Percentiles rank a stretch among this genome's conserved stretches.
phyloP scores from a whole-genome alignment of 1,140 invertebrate species.

The Ceratitis capitata region DNA sequence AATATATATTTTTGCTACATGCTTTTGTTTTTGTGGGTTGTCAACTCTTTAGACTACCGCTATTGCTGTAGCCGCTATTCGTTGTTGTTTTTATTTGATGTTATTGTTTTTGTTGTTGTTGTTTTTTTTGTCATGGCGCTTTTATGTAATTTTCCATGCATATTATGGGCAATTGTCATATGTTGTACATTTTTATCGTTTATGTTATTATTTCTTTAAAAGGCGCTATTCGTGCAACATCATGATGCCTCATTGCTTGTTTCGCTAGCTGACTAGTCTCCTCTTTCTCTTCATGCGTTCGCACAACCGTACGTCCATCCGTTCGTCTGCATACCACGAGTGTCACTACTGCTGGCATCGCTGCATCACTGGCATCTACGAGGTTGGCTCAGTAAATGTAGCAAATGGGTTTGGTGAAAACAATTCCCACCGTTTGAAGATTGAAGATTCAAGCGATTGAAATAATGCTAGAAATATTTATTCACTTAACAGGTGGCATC shows the following conservation, averaged over 20 bases:
- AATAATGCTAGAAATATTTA: no score
- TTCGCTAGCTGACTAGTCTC: neutral
- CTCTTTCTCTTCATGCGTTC: no score
- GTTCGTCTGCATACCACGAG: neutral
- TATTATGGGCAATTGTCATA: conserved; percentile 42
- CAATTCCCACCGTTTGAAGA: no score
- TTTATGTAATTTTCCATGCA: conserved; percentile 40
- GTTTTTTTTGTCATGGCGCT: conserved; percentile 12
- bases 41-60: neutral
- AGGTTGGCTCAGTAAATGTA: no score
- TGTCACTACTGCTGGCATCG: neutral
- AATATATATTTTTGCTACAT: neutral
- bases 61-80: neutral
- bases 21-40: conserved; percentile 18
- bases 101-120: neutral
- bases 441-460: no score
- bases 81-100: no score
- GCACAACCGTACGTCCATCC: neutral
- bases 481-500: no score
- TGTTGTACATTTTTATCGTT: conserved; percentile 42
- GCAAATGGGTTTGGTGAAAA: no score
- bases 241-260: neutral
- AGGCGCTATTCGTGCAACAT: conserved; percentile 12
- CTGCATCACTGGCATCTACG: neutral
- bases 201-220: conserved; percentile 37